phyloP scores from a whole-genome alignment of 2,888 invertebrate species.

The Pasiphila rectangulata region DNA sequence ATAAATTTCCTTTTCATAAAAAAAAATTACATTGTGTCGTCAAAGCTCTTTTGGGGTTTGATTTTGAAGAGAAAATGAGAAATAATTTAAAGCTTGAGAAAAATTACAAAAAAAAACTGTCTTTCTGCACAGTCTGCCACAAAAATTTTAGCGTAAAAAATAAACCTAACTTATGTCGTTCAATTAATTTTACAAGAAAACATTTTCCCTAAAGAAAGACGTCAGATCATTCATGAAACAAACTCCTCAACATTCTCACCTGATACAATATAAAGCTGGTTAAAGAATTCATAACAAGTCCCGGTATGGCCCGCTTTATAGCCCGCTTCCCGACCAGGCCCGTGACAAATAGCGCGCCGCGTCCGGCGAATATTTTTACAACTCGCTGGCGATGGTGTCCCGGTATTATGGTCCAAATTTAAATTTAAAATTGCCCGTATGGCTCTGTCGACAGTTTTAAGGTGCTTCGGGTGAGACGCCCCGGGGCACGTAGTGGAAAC shows the following conservation, averaged over 20 bases:
- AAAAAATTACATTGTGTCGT: too few species aligned
- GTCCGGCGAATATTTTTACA: constrained; percentile 55
- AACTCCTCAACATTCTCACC: constrained; percentile 27
- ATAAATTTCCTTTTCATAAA: too few species aligned
- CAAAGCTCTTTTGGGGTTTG: too few species aligned
- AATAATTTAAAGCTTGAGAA: too few species aligned
- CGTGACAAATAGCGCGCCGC: constrained; percentile 41
- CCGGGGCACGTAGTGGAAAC: too few species aligned
- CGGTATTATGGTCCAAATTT: constrained; percentile 25
- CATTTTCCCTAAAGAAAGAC: constrained; percentile 17
- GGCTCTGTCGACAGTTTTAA: neutral
- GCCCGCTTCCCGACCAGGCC: constrained; percentile 38
- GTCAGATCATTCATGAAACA: constrained; percentile 14
- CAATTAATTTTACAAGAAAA: constrained; percentile 11
- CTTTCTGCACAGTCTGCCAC: too few species aligned
- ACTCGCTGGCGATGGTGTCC: constrained; percentile 39
- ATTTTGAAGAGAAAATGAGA: too few species aligned
- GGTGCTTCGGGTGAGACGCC: too few species aligned
- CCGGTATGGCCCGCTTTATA: constrained; percentile 48
- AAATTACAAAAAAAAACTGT: too few species aligned
- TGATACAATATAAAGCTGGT: constrained; percentile 31
- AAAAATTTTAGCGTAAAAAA: too few species aligned
- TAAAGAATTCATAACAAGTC: constrained; percentile 36
- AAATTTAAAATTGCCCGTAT: constrained; percentile 11
- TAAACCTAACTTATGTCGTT: too few species aligned